Conservation (phyloP, 2,888 invertebrate genomes). For the Hirtodrosophila trivittata region DNA sequence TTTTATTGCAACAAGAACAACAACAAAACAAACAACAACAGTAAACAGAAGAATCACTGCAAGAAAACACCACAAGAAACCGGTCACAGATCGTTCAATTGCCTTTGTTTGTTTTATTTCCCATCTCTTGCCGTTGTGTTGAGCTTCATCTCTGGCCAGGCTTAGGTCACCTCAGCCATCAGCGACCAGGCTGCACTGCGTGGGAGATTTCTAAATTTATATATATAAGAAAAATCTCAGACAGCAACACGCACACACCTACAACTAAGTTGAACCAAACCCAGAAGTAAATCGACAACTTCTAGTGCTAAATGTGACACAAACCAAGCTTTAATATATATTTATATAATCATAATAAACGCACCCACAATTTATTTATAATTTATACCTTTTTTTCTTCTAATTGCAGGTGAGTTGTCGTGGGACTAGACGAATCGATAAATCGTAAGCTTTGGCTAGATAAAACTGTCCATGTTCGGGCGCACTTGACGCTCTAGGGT, state of each 20-base stretch:
- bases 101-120: constrained; percentile 49
- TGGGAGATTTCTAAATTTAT: constrained; percentile 75
- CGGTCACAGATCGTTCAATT: constrained; percentile 61
- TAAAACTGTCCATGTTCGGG: too few species aligned
- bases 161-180: constrained; percentile 51
- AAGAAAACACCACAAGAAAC: constrained; percentile 50
- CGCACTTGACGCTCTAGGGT: too few species aligned
- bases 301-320: constrained; percentile 19
- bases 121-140: constrained; percentile 4
- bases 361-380: too few species aligned
- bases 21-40: constrained; percentile 28
- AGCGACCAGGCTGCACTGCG: constrained; percentile 52
- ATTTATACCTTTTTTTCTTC: background rate
- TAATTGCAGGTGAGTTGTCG: background rate
- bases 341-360: too few species aligned
- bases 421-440: too few species aligned
- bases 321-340: too few species aligned
- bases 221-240: too few species aligned
- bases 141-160: constrained; percentile 36
- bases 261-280: constrained; percentile 38
- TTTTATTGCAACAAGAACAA: constrained; percentile 72
- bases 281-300: constrained; percentile 27
- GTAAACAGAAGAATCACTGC: constrained; percentile 27
- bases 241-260: constrained; percentile 26
- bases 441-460: too few species aligned